Evolutionary conservation across 2,797 vertebrate species (phyloP).

Genomic region (Myotis myotis): DNA sequence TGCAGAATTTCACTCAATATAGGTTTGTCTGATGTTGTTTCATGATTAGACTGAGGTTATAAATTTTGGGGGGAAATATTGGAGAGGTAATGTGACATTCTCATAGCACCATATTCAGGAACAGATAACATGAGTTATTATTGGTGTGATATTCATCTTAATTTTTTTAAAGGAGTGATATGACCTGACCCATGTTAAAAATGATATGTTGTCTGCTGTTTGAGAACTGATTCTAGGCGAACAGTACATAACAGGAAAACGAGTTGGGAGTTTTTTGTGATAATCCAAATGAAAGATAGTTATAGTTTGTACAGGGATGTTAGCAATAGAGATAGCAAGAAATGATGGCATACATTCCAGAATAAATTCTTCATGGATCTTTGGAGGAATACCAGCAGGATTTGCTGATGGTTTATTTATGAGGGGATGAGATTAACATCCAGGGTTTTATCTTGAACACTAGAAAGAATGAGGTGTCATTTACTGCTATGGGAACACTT

Average conservation of each 20-base stretch:
- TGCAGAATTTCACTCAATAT: background rate
- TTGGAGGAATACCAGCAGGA: background rate
- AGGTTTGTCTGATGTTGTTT: background rate
- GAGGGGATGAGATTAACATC: background rate
- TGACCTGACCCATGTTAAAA: background rate
- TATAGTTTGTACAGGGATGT: background rate
- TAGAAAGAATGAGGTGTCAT: background rate
- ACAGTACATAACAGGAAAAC: background rate
- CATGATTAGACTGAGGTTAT: background rate
- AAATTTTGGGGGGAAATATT: background rate
- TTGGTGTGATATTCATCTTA: background rate
- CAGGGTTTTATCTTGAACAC: background rate
- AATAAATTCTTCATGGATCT: background rate
- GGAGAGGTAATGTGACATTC: background rate
- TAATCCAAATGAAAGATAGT: background rate
- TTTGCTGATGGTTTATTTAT: background rate
- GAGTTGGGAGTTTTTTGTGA: background rate
- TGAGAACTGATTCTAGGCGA: background rate
- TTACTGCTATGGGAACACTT: background rate
- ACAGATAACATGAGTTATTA: background rate
- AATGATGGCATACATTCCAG: background rate
- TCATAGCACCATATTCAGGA: background rate
- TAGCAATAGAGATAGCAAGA: background rate
- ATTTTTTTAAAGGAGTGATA: background rate
- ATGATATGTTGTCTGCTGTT: background rate